Evolutionary conservation across 2,797 vertebrate species (phyloP), one percentile per base, ranked within the genome.

Genomic region (Salarias fasciatus): DNA sequence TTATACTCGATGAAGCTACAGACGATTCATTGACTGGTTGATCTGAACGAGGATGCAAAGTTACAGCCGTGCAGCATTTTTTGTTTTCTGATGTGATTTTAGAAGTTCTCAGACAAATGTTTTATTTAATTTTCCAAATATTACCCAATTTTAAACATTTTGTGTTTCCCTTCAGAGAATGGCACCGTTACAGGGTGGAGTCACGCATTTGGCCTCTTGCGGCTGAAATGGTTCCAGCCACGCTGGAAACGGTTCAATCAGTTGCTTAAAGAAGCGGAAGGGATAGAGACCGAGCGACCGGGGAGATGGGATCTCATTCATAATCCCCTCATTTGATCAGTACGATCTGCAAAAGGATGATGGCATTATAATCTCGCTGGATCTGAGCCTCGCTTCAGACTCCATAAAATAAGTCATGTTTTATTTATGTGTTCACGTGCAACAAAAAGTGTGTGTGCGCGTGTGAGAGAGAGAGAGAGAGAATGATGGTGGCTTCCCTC

Each of bases 281-380:
- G 2, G 7, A 47, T 18, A 1, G 11, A 46, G 40, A 45, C 29
- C 2, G 2, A 47, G 10, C 42, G 29, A 51, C 48, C 37, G 12
- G 31, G 18, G 18, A 24, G 18, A 24, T 24, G 24, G 18, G 18
- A 45, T 61, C 40, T 13, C 5, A 44, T 45, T 58, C 30, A 33
- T 4, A 44, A 63, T 36, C 1, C 57, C 0, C 14, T 11, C 15
- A 35, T 70, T 18, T 53, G 29, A 50, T 53, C 31, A 40, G 53
- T 33, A 36, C 35, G 18, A 77, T 74, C 53, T 40, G 0, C 37
- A 59, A 33, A 72, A 52, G 28, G 4, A 53, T 42, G 28, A 65
- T 38, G 38, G 12, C 3, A 9, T 64, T 50, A 24, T 11, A 33
- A 59, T 30, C 28, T 42, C 8, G n/a, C 24, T 66, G 31, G 11